phyloP scores from a whole-genome alignment of 1,140 invertebrate species.

The Scaptomyza graminum region DNA sequence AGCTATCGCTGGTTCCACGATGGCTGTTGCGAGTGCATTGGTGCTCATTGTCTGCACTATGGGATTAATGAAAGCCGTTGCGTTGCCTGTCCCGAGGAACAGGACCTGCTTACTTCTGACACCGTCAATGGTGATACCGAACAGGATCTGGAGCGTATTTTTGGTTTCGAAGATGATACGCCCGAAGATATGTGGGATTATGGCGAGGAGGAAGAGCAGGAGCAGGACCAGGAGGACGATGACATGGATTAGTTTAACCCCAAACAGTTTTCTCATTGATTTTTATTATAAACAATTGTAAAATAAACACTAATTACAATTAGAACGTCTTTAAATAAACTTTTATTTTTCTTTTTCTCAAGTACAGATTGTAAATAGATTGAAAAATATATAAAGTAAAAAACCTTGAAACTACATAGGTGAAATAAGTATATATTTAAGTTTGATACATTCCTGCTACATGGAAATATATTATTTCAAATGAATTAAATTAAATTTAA shows the following conservation, averaged over 20 bases:
- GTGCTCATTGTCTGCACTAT: constrained; percentile 94
- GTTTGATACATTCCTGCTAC: no score
- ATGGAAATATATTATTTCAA: no score
- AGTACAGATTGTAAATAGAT: no score
- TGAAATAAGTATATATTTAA: no score
- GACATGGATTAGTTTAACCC: constrained; percentile 12
- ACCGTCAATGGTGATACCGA: constrained; percentile 37
- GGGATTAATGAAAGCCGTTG: constrained; percentile 92
- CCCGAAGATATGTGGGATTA: constrained; percentile 65
- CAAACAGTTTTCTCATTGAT: no score
- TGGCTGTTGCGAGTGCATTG: constrained; percentile 97
- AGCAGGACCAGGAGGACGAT: no score
- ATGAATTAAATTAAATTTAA: no score
- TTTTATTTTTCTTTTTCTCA: no score
- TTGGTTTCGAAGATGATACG: constrained; percentile 56
- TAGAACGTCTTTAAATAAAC: no score
- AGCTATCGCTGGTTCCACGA: constrained; percentile 94
- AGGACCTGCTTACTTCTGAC: constrained; percentile 46
- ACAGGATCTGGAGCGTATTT: constrained; percentile 56
- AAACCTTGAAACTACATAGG: no score
- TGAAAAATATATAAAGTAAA: no score
- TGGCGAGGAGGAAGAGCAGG: constrained; percentile 53
- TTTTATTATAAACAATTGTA: not conserved
- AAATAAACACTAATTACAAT: not conserved
- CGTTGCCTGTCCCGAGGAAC: constrained; percentile 71